These are phyloP conservation scores for Platysternon megacephalum DNA, from an alignment of 2,113 vertebrate genomes.

Conservation along the genomic window DNA sequence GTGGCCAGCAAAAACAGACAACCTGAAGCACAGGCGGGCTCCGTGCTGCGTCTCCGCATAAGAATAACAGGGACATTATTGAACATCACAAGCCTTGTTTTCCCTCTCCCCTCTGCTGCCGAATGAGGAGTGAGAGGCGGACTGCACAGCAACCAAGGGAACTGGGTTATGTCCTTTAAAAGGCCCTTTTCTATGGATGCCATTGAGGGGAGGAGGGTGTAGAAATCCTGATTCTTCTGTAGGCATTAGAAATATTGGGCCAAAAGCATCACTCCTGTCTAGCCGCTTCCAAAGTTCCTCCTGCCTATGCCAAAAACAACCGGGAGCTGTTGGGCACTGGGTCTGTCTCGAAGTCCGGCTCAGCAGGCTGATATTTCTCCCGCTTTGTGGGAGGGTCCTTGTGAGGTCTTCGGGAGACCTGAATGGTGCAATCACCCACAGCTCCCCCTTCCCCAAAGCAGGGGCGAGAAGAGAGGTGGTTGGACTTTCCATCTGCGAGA, in stretches of 20 bases:
- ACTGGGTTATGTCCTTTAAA: accelerated
- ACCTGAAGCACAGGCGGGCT: not conserved
- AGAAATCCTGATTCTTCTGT: not conserved
- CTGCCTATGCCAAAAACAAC: not conserved
- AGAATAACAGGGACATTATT: not conserved
- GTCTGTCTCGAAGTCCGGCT: not conserved
- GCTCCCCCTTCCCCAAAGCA: too few relatives aligned
- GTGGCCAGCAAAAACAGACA: not conserved
- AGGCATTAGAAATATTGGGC: not conserved
- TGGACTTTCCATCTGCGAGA: too few relatives aligned
- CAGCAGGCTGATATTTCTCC: not conserved
- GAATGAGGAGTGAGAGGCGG: accelerated
- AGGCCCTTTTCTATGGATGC: accelerated
- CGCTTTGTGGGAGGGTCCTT: not conserved
- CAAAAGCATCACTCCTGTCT: not conserved
- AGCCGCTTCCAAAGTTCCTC: accelerated
- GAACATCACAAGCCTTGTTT: not conserved
- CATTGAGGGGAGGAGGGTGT: not conserved
- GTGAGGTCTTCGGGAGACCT: not conserved
- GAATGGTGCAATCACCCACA: not conserved
- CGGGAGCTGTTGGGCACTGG: accelerated
- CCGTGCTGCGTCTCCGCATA: accelerated
- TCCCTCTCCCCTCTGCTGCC: not conserved
- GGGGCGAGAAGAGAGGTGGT: not conserved
- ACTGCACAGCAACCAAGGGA: not conserved